These are phyloP conservation scores for Alca torda DNA, from an alignment of 2,797 vertebrate species.

Conservation along the genomic window DNA sequence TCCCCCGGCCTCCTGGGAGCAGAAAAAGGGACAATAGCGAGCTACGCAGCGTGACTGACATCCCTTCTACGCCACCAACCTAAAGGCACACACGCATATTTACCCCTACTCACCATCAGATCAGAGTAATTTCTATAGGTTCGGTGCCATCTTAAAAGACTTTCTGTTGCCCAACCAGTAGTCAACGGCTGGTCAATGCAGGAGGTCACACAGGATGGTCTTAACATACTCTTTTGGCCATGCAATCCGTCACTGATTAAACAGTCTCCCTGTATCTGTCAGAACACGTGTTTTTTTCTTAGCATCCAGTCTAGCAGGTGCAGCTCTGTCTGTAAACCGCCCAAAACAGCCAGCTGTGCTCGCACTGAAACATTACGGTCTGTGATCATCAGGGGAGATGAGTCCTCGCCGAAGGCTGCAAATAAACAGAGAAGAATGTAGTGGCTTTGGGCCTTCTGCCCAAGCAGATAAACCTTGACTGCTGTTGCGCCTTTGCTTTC, in stretches of 20 bases:
- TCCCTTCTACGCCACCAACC: neutral
- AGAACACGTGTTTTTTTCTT: neutral
- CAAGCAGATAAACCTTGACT: neutral
- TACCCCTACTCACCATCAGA: neutral
- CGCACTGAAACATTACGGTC: neutral
- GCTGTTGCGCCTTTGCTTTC: neutral
- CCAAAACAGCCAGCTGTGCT: conserved; percentile 7
- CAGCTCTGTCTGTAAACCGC: neutral
- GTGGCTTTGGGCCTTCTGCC: neutral
- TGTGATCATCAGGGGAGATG: neutral
- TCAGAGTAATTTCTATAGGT: neutral
- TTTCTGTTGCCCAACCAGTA: neutral
- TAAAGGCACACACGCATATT: neutral
- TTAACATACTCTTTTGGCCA: neutral
- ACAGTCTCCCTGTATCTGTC: neutral
- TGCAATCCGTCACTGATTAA: rapidly evolving
- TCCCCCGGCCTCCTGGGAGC: neutral
- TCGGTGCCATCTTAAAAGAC: neutral
- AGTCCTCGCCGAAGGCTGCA: neutral
- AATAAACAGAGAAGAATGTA: neutral
- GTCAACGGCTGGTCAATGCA: neutral
- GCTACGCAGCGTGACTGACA: neutral
- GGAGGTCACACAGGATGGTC: neutral
- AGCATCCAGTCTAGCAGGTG: neutral
- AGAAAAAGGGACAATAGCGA: conserved; percentile 27